Conservation (phyloP, 1,140 invertebrate genomes). For the Cydia splendana region DNA sequence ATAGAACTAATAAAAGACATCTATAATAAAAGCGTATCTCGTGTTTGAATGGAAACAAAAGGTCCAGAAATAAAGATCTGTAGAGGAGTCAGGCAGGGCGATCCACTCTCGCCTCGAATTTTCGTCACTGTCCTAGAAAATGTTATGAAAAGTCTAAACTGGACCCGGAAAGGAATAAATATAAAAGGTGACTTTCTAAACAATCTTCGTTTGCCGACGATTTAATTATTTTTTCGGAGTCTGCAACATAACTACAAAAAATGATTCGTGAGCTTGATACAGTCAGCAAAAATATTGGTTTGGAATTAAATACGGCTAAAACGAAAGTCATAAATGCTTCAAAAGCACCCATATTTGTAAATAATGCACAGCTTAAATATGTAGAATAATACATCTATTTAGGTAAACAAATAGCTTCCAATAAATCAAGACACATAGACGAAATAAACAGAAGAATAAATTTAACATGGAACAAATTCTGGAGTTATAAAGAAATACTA, state of each 20-base stretch:
- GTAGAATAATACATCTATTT: constrained; percentile 31
- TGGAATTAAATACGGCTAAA: constrained; percentile 8
- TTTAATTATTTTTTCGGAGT: not conserved
- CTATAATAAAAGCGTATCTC: not conserved
- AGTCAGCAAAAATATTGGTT: constrained; percentile 8
- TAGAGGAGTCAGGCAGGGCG: constrained; percentile 33
- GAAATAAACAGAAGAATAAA: constrained; percentile 33
- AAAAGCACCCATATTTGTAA: not conserved
- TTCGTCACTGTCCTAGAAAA: constrained; percentile 5
- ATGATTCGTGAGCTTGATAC: not conserved
- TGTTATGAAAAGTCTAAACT: constrained; percentile 7
- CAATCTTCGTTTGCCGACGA: constrained; percentile 32
- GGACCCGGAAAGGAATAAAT: not conserved
- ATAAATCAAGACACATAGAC: constrained; percentile 2
- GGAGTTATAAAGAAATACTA: constrained; percentile 27
- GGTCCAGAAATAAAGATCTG: not conserved
- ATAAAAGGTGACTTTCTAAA: constrained; percentile 15
- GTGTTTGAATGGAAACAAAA: not conserved
- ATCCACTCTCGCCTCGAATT: constrained; percentile 19
- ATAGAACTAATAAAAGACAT: constrained; percentile 29
- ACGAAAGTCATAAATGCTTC: constrained; percentile 22
- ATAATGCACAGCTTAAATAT: constrained; percentile 4
- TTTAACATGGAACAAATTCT: constrained; percentile 29
- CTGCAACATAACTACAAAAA: not conserved
- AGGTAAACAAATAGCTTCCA: constrained; percentile 9